phyloP scores from a whole-genome alignment of 2,888 invertebrate genomes.

The Watsonalla cultraria region DNA sequence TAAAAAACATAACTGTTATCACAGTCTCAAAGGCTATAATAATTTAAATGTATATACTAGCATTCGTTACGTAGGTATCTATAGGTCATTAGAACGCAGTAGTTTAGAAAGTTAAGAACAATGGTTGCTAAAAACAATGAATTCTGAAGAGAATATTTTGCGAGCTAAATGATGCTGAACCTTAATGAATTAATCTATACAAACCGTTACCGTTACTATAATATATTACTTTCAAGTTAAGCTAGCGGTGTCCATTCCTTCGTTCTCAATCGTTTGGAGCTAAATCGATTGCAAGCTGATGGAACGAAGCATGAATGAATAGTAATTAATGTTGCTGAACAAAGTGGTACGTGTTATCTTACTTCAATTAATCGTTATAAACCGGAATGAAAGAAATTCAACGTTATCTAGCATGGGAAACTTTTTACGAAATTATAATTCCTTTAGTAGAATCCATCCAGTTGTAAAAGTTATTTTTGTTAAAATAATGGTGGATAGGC shows the following conservation, averaged over 20 bases:
- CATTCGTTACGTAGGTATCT: neutral
- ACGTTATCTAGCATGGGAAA: too few species aligned
- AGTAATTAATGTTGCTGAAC: neutral
- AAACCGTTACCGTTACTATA: neutral
- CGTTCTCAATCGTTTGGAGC: neutral
- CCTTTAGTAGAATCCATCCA: too few species aligned
- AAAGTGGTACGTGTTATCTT: neutral
- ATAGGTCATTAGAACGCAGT: constrained; percentile 6
- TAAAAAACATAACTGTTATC: constrained; percentile 3
- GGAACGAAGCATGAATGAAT: neutral
- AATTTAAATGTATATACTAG: too few species aligned
- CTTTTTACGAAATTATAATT: too few species aligned
- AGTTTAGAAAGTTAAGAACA: constrained; percentile 8
- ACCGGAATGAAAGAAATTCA: neutral
- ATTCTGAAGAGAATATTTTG: constrained; percentile 1
- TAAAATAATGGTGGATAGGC: too few species aligned
- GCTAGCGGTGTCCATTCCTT: neutral
- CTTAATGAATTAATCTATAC: constrained; percentile 2
- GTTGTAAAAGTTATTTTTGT: too few species aligned
- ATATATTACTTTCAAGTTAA: neutral
- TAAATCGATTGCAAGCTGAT: neutral
- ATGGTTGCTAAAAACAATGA: constrained; percentile 1
- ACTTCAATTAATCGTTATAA: neutral
- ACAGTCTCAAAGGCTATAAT: neutral
- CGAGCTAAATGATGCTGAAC: constrained; percentile 1